Evolutionary conservation across 2,888 invertebrate genomes (phyloP), one percentile per base, ranked within the genome.

Genomic region (Plusia festucae): DNA sequence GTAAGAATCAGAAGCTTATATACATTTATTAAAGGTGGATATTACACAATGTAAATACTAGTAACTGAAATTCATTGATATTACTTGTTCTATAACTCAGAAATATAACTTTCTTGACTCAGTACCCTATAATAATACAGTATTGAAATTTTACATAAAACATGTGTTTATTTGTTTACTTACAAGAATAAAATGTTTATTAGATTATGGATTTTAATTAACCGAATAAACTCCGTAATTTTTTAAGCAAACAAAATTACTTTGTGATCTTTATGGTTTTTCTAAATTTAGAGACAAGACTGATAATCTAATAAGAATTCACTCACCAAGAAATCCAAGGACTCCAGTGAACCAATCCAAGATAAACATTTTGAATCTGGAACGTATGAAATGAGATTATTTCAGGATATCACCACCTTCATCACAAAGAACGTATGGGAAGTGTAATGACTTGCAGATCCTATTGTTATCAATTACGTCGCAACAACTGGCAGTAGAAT

Each of bases 271-370:
- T 6, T 40, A n/a, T 40, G 5, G 6, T 40, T 40, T 40, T 40
- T 15, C 52, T 32, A 32, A 4, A n/a, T 44, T 52, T 16, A 3
- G 13, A 32, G n/a, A 49, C 8, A 53, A 30, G 4, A 66, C 44
- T 18, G 52, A 20, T 13, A 52, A 22, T 73, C 44, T 53, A 63
- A 60, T 60, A 62, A 30, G 62, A 65, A 71, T 22, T 46, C 70
- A 96, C 97, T 97, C 92, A 98, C 98, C 98, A 92, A 99, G 96
- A 95, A 98, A 98, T 92, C 98, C 98, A 90, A 99, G 96, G 90
- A 98, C 98, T 87, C 98, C 98, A 92, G 98, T 98, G 91, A 99
- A 97, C 98, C 98, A 99, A 95, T 98, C 98, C 97, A 98, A 98
- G 95, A 99, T 97, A 96, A 99, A 98, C 98, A 99, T 98, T 91